Evolutionary conservation across 2,888 invertebrate species (phyloP).

Genomic region (Drosophila emarginata): DNA sequence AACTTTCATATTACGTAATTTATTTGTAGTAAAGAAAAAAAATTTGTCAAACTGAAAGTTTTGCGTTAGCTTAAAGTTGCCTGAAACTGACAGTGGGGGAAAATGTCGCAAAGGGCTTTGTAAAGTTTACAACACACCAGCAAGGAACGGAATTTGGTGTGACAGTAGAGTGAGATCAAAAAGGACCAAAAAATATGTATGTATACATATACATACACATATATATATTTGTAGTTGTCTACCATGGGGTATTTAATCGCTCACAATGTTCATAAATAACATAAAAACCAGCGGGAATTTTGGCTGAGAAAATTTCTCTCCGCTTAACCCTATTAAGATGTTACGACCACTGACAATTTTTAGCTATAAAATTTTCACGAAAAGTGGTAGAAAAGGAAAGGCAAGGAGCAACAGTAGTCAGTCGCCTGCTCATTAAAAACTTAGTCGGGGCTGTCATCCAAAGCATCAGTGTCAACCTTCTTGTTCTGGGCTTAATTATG

Average conservation of each 20-base stretch:
- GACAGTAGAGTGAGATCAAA: no score
- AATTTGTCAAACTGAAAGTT: slow-evolving; percentile 60
- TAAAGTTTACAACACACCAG: slow-evolving; percentile 1
- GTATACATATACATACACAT: no score
- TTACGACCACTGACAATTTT: slow-evolving; percentile 57
- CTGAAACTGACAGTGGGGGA: slow-evolving; percentile 20
- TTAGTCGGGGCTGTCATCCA: slow-evolving; percentile 61
- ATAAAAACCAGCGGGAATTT: slow-evolving; percentile 2
- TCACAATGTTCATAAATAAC: slow-evolving; percentile 63
- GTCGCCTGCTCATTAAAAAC: slow-evolving; percentile 66
- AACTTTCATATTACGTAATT: slow-evolving; percentile 68
- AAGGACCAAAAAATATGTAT: no score
- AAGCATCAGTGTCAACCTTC: slow-evolving; percentile 33
- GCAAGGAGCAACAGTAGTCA: neutral
- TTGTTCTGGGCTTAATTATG: slow-evolving; percentile 65
- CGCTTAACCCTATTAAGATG: slow-evolving; percentile 63
- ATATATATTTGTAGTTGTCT: neutral
- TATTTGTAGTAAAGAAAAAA: slow-evolving; percentile 34
- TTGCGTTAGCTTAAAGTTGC: slow-evolving; percentile 37
- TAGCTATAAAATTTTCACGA: slow-evolving; percentile 48
- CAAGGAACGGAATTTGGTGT: neutral
- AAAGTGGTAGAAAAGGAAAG: slow-evolving; percentile 5
- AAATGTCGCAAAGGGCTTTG: slow-evolving; percentile 6
- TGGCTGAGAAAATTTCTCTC: slow-evolving; percentile 11
- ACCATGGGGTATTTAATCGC: slow-evolving; percentile 51